These are phyloP conservation scores for Mus spretus DNA, from an alignment of 2,797 vertebrate species.

Conservation along the genomic window DNA sequence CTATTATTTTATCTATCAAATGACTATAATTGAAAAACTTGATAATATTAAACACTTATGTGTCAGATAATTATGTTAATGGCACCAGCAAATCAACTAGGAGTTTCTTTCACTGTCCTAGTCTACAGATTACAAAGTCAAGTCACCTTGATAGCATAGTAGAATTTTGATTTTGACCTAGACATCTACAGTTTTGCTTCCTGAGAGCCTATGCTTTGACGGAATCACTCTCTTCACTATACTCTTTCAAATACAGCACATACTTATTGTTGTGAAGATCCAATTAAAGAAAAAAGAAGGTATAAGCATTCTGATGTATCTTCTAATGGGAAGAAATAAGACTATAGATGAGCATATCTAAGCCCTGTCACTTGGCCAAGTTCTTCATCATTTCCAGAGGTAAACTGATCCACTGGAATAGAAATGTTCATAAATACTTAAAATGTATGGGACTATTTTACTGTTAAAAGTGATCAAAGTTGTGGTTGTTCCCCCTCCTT, in stretches of 20 bases:
- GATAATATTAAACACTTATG: background rate
- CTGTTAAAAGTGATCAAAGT: background rate
- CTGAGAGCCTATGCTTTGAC: background rate
- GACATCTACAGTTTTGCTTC: background rate
- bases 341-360: background rate
- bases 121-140: background rate
- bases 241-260: background rate
- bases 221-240: background rate
- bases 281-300: conserved; percentile 42
- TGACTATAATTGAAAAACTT: conserved; percentile 21
- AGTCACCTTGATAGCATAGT: background rate
- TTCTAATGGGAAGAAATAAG: conserved; percentile 5
- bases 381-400: background rate
- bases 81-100: background rate
- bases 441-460: background rate
- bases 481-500: background rate
- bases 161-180: background rate
- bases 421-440: background rate
- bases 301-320: background rate
- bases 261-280: background rate
- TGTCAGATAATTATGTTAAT: conserved; percentile 35
- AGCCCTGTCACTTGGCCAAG: background rate
- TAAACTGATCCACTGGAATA: background rate
- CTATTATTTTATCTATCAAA: conserved; percentile 32
- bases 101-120: background rate